Conservation (phyloP, 2,888 invertebrate genomes). For the Cosmia pyralina region DNA sequence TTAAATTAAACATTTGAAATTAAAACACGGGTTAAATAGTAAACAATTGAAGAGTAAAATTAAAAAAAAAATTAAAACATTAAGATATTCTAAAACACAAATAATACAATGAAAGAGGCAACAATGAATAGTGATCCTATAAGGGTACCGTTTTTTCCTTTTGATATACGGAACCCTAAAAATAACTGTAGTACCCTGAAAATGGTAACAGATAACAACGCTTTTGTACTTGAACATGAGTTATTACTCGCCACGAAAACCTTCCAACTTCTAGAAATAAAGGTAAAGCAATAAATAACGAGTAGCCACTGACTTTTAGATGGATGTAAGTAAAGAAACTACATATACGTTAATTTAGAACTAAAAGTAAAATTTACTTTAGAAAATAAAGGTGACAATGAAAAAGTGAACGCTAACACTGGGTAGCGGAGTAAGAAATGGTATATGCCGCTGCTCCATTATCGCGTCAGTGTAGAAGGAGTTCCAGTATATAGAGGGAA, state of each 20-base stretch:
- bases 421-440: slow-evolving; percentile 58
- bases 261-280: slow-evolving; percentile 16
- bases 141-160: no score
- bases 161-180: no score
- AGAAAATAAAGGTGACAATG: slow-evolving; percentile 63
- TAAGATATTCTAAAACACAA: no score
- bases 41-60: no score
- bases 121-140: no score
- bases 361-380: slow-evolving; percentile 63
- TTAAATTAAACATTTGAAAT: no score
- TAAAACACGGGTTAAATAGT: no score
- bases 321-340: slow-evolving; percentile 42
- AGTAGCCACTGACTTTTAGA: slow-evolving; percentile 26
- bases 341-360: slow-evolving; percentile 48
- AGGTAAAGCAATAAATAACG: slow-evolving; percentile 33
- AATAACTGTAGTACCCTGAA: neutral
- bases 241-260: slow-evolving; percentile 13
- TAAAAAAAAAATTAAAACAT: no score
- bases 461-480: slow-evolving; percentile 43
- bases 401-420: slow-evolving; percentile 55
- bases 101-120: no score
- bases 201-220: slow-evolving; percentile 11
- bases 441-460: slow-evolving; percentile 58
- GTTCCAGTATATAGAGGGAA: slow-evolving; percentile 28
- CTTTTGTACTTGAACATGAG: neutral